phyloP scores from a whole-genome alignment of 1,140 invertebrate genomes.

The Tribolium madens region DNA sequence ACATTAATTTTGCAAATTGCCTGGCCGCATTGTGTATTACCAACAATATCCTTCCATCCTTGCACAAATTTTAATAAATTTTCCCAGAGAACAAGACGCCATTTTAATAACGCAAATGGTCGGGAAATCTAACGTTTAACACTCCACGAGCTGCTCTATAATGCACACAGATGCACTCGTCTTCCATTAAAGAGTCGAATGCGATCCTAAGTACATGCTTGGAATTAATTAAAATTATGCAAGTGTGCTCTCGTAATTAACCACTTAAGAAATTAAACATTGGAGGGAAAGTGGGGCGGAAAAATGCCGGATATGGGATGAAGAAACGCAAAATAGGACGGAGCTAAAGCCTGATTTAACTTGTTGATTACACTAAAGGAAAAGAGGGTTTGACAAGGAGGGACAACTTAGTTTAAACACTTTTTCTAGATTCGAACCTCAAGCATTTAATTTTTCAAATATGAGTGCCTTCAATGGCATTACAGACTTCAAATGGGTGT shows the following conservation, averaged over 20 bases:
- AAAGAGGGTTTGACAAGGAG: background rate
- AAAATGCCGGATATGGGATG: background rate
- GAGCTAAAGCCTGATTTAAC: background rate
- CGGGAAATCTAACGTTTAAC: background rate
- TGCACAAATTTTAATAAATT: background rate
- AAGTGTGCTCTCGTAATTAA: constrained; percentile 1
- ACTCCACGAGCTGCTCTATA: background rate
- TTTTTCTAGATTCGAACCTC: too few relatives aligned
- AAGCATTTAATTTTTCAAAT: too few relatives aligned
- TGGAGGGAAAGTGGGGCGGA: background rate
- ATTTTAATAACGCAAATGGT: background rate
- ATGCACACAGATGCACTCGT: background rate
- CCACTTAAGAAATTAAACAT: constrained; percentile 32
- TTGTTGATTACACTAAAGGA: background rate
- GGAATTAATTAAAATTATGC: constrained; percentile 11
- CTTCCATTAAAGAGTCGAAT: background rate
- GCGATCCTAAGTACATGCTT: background rate
- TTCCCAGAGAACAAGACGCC: background rate
- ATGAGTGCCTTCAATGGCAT: too few relatives aligned
- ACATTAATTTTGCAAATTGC: constrained; percentile 2
- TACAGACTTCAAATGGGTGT: too few relatives aligned
- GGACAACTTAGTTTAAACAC: background rate
- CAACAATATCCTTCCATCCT: background rate
- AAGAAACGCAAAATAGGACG: background rate
- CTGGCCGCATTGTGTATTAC: background rate